Percentiles rank a stretch among this genome's conserved stretches.
Evolutionary conservation across 2,888 invertebrate species (phyloP).

Genomic region (Nematopogon swammerdamellus): DNA sequence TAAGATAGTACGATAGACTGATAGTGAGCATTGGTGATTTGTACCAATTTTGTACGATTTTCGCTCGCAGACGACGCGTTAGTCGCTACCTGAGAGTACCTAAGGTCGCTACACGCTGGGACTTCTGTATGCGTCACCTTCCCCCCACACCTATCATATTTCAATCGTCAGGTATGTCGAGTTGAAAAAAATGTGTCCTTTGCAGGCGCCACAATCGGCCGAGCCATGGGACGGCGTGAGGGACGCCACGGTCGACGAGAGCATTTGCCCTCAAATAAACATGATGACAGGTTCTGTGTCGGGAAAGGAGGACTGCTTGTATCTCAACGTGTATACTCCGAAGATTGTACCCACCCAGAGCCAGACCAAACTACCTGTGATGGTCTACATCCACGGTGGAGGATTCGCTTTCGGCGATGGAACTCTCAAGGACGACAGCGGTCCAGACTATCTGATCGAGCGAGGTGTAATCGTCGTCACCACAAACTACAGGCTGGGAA

Average conservation of each 20-base stretch:
- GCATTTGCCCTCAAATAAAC: conserved; percentile 20
- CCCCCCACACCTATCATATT: too few relatives aligned
- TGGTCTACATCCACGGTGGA: conserved; percentile 37
- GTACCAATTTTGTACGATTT: too few relatives aligned
- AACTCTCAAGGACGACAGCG: conserved; percentile 20
- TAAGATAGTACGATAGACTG: too few relatives aligned
- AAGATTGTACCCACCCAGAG: conserved; percentile 17
- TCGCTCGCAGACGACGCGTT: too few relatives aligned
- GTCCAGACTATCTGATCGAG: conserved; percentile 32
- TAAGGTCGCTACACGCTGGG: too few relatives aligned
- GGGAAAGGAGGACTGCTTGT: conserved; percentile 36
- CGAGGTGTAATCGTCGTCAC: conserved; percentile 30
- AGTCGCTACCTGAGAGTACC: too few relatives aligned
- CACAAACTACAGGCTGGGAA: conserved; percentile 35
- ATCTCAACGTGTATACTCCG: conserved; percentile 31
- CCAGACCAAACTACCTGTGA: conserved; percentile 20
- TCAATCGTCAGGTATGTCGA: too few relatives aligned
- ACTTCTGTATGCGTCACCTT: too few relatives aligned
- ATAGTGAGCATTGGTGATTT: too few relatives aligned
- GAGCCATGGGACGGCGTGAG: conserved; percentile 36
- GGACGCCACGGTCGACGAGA: conserved; percentile 39
- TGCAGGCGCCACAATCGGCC: conserved; percentile 30
- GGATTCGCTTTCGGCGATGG: conserved; percentile 30
- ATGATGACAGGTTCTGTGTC: conserved; percentile 10
- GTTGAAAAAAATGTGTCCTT: too few relatives aligned